phyloP scores from a whole-genome alignment of 2,113 vertebrate genomes.

The Oreochromis spilurus region DNA sequence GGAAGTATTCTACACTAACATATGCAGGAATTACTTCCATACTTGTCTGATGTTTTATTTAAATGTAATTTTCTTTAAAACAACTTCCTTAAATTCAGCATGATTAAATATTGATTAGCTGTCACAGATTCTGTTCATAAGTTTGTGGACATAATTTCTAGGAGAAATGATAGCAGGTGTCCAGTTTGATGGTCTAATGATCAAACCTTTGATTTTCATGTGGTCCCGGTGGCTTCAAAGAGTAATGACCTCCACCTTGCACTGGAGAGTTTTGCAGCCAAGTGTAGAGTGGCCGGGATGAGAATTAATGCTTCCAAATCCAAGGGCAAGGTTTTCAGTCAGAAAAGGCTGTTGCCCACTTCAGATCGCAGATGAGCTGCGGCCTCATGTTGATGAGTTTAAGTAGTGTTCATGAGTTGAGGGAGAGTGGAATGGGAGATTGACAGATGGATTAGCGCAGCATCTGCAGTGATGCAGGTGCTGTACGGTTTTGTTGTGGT shows the following conservation, averaged over 20 bases:
- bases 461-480: background rate
- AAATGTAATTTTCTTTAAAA: background rate
- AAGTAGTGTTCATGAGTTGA: background rate
- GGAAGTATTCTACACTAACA: background rate
- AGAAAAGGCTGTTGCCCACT: background rate
- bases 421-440: background rate
- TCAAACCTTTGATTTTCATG: background rate
- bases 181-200: background rate
- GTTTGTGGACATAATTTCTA: background rate
- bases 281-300: background rate
- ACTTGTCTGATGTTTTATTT: background rate
- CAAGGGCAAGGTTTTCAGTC: background rate
- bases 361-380: background rate
- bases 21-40: background rate
- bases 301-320: background rate
- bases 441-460: background rate
- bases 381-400: background rate
- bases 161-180: background rate
- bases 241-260: background rate
- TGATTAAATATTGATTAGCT: background rate
- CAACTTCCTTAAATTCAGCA: background rate
- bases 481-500: background rate
- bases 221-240: background rate
- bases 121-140: background rate
- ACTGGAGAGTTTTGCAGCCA: background rate